These are phyloP conservation scores for Lissocephala sabroskyi DNA, from an alignment of 2,888 invertebrate genomes.

Conservation along the genomic window DNA sequence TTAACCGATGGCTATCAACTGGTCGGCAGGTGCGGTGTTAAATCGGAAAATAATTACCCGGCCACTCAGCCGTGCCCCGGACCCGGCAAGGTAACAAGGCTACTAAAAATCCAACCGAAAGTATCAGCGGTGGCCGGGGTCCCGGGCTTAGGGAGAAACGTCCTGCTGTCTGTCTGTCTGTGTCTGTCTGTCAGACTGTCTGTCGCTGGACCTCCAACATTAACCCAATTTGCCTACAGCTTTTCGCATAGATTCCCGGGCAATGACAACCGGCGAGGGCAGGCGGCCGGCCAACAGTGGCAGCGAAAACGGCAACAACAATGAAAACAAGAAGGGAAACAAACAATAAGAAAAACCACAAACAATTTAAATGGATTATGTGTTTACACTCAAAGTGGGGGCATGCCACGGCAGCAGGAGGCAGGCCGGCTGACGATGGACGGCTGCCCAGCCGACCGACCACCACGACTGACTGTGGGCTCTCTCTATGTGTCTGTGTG, in stretches of 20 bases:
- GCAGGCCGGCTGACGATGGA: constrained; percentile 3
- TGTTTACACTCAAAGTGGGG: constrained; percentile 52
- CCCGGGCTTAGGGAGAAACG: too few relatives aligned
- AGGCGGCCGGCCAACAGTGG: not conserved
- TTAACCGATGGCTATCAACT: too few relatives aligned
- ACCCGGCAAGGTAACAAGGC: too few relatives aligned
- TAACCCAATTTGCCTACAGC: constrained; percentile 35
- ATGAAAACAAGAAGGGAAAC: constrained; percentile 45
- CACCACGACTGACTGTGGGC: too few relatives aligned
- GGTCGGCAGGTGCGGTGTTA: too few relatives aligned
- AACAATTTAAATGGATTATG: constrained; percentile 63
- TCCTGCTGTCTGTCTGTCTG: not conserved
- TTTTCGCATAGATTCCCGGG: constrained; percentile 23
- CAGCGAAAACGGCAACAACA: constrained; percentile 36
- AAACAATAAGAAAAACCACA: constrained; percentile 61
- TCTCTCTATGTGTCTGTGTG: too few relatives aligned
- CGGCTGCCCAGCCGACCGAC: constrained; percentile 1
- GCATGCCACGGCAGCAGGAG: constrained; percentile 7
- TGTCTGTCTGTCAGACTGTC: not conserved
- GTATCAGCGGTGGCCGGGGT: too few relatives aligned
- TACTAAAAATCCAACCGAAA: too few relatives aligned
- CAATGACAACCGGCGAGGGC: not conserved
- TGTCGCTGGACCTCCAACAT: constrained; percentile 27
- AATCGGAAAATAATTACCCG: too few relatives aligned
- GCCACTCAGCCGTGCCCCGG: too few relatives aligned